These are phyloP conservation scores for Agriopis leucophaearia DNA, from an alignment of 2,888 invertebrate genomes.

Conservation along the genomic window DNA sequence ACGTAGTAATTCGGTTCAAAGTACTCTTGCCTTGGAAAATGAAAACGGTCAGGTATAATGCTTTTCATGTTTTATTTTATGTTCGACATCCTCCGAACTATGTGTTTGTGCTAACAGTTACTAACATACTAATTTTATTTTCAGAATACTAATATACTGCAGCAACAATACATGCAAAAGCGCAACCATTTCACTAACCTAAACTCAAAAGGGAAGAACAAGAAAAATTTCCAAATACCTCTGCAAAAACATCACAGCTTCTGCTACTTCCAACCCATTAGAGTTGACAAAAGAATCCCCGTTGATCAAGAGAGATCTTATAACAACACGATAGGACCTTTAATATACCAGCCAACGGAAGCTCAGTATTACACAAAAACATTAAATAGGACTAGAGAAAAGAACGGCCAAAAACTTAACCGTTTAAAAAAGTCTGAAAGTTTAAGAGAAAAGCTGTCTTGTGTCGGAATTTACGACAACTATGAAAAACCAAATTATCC, in stretches of 20 bases:
- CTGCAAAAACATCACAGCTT: conserved; percentile 89
- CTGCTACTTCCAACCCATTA: conserved; percentile 89
- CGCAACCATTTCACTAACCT: conserved; percentile 85
- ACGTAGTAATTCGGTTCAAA: conserved; percentile 80
- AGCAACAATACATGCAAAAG: conserved; percentile 86
- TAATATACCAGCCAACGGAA: conserved; percentile 79
- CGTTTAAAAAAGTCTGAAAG: conserved; percentile 83
- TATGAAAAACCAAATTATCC: conserved; percentile 82
- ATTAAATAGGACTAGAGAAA: conserved; percentile 80
- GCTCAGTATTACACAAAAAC: conserved; percentile 81
- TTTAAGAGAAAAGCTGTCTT: conserved; percentile 80
- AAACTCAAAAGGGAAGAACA: conserved; percentile 82
- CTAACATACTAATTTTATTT: conserved; percentile 78
- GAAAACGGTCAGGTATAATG: conserved; percentile 80
- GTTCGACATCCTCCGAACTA: conserved; percentile 35
- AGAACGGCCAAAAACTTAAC: conserved; percentile 78
- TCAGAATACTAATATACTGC: conserved; percentile 87
- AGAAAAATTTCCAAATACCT: conserved; percentile 88
- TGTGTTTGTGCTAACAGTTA: conserved; percentile 51
- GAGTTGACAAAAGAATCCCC: conserved; percentile 85
- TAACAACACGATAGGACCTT: conserved; percentile 80
- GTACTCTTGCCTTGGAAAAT: conserved; percentile 66
- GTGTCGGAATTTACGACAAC: conserved; percentile 81
- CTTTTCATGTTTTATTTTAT: conserved; percentile 61
- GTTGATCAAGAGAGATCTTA: conserved; percentile 79